Evolutionary conservation across 53 echinoderm and acorn worm species (phyloP), one percentile per base, ranked within the genome.

Genomic region (Hippasteria phrygiana): DNA sequence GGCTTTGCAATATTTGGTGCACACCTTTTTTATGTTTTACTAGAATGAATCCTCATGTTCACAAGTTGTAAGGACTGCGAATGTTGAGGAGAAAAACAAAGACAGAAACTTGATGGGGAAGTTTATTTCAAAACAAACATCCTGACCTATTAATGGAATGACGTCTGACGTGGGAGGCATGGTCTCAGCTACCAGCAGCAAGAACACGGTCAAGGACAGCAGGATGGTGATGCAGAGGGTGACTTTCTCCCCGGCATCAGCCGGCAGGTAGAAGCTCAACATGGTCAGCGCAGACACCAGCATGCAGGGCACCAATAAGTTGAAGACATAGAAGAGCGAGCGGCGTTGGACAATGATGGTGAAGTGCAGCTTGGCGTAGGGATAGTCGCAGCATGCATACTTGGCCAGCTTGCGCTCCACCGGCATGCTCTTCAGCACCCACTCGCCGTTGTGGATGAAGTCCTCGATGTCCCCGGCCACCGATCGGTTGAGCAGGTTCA

Each of bases 161-260:
- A 93, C 93, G 24, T 95, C 95, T 1, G 97, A 95, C 14, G 95
- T 95, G 0, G 97, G 97, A 0, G 97, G 97, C 95, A 97, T 94
- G 8, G 97, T 97, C 92, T 97, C 97, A 0, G 93, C 93, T 4
- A 93, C 97, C 50, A 97, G 78, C 37, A 95, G 88, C 27, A 97
- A 86, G 59, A 97, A 97, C 54, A 97, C 97, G 43, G 93, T 93
- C 45, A 97, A 77, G 5, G 97, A 97, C n/a, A 97, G 93, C n/a
- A 97, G 97, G 69, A 97, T 97, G 66, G 97, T 97, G 80, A 97
- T 97, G 37, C 97, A 93, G 51, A 97, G 97, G 20, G 97, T 97
- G 28, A 97, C 75, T 82, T 97, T 97, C 91, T 97, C 95, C 18
- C 92, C 92, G 20, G 97, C 92, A 39, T 97, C 95, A 26, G 97